Conservation (phyloP, 2,797 vertebrate genomes). For the Mus minutoides region DNA sequence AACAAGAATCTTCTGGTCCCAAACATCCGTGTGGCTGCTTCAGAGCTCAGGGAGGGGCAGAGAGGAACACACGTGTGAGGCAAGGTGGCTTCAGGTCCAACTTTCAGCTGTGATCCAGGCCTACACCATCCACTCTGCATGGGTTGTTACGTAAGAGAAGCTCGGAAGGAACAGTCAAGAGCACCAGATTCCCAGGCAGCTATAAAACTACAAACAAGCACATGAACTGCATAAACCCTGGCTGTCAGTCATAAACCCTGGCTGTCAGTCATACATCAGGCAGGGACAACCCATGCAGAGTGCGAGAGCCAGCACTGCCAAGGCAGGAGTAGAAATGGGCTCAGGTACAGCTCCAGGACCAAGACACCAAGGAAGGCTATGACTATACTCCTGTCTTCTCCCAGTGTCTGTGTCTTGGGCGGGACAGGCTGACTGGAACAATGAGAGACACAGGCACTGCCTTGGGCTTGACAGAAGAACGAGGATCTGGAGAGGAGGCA, state of each 20-base stretch:
- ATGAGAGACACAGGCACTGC: not conserved
- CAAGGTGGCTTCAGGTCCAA: not conserved
- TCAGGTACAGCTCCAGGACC: rapidly evolving
- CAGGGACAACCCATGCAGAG: not conserved
- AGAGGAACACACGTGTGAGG: not conserved
- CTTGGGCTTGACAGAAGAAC: not conserved
- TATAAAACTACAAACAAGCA: too few relatives aligned
- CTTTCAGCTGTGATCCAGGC: not conserved
- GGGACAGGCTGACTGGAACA: not conserved
- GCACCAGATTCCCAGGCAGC: not conserved
- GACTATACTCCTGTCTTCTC: not conserved
- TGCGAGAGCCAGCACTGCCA: too few relatives aligned
- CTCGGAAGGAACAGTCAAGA: not conserved
- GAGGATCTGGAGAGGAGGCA: not conserved
- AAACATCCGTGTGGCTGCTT: rapidly evolving
- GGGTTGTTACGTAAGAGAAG: not conserved
- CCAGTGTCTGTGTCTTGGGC: not conserved
- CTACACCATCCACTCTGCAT: not conserved
- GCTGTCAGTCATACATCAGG: not conserved
- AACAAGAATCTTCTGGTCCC: not conserved
- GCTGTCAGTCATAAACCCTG: too few relatives aligned
- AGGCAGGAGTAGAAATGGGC: not conserved
- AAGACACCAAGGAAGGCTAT: rapidly evolving
- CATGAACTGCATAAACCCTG: not conserved
- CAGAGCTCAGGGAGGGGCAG: not conserved